These are phyloP conservation scores for Papilio helenus DNA, from an alignment of 1,140 invertebrate genomes.

Conservation along the genomic window DNA sequence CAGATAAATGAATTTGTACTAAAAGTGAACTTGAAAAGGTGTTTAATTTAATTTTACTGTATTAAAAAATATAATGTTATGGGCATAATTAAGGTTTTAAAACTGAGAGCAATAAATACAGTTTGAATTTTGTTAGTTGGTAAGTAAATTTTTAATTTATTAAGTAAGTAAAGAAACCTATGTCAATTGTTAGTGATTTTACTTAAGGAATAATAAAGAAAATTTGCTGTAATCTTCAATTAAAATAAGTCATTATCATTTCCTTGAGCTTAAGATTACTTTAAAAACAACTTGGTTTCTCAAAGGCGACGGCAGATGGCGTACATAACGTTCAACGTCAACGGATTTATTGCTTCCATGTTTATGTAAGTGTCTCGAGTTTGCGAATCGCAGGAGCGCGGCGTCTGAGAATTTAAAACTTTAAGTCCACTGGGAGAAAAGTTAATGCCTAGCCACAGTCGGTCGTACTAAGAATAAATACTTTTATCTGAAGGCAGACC, in stretches of 20 bases:
- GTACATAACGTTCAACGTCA: conserved; percentile 10
- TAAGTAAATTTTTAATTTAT: too few relatives aligned
- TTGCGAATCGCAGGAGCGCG: conserved; percentile 14
- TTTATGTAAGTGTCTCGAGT: conserved; percentile 28
- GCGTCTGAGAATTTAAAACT: conserved; percentile 25
- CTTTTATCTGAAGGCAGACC: background rate
- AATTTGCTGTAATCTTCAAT: background rate
- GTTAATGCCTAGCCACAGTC: conserved; percentile 4
- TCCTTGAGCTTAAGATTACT: background rate
- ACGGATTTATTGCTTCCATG: conserved; percentile 29
- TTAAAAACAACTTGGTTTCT: conserved; percentile 5
- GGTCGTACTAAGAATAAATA: conserved; percentile 6
- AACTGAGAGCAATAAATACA: too few relatives aligned
- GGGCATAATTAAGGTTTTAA: too few relatives aligned
- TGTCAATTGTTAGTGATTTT: too few relatives aligned
- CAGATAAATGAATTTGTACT: too few relatives aligned
- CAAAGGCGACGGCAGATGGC: conserved; percentile 17
- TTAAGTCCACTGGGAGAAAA: conserved; percentile 23
- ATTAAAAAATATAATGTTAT: too few relatives aligned
- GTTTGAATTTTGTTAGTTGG: too few relatives aligned
- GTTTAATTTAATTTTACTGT: too few relatives aligned
- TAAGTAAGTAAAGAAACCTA: too few relatives aligned
- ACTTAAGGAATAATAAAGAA: too few relatives aligned
- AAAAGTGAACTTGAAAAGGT: too few relatives aligned
- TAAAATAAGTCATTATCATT: background rate